Percentiles rank a stretch among this genome's conserved stretches.
Conservation (phyloP, 1,140 invertebrate species). For the Cecropterus lyciades region DNA sequence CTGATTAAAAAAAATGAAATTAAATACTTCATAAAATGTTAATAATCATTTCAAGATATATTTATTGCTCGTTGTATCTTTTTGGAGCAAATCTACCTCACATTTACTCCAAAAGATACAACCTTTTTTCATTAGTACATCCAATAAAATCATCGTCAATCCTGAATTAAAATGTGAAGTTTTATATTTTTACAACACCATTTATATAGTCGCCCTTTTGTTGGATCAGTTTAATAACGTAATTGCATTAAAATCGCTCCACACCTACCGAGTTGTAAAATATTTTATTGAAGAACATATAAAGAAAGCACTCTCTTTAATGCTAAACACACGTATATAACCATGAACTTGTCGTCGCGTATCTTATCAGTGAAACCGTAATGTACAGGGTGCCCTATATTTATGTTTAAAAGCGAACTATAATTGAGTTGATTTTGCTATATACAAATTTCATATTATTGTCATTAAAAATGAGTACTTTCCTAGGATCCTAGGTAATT, state of each 20-base stretch:
- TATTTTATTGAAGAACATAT: conserved; percentile 17
- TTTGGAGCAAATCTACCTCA: no score
- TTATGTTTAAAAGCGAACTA: conserved; percentile 4
- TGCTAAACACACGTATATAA: conserved; percentile 11
- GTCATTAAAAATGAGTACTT: no score
- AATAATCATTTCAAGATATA: no score
- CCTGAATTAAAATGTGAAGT: neutral
- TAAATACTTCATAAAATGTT: no score
- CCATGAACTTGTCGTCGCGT: conserved; percentile 12
- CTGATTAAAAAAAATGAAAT: no score
- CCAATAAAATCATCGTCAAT: neutral
- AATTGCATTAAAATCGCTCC: neutral
- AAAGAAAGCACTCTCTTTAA: conserved; percentile 11
- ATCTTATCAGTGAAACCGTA: conserved; percentile 1
- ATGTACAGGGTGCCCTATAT: neutral
- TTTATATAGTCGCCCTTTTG: neutral
- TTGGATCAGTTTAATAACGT: conserved; percentile 17
- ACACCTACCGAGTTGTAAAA: conserved; percentile 16
- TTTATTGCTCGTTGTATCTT: no score
- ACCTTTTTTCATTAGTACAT: neutral
- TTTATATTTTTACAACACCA: neutral
- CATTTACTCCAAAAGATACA: neutral
- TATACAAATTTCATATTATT: no score
- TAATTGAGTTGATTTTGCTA: no score
- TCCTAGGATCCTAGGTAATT: no score